A percentile compares a stretch with the other conserved stretches of the same genome.
Conservation (phyloP, 2,888 invertebrate species). For the Acrocera orbiculus region DNA sequence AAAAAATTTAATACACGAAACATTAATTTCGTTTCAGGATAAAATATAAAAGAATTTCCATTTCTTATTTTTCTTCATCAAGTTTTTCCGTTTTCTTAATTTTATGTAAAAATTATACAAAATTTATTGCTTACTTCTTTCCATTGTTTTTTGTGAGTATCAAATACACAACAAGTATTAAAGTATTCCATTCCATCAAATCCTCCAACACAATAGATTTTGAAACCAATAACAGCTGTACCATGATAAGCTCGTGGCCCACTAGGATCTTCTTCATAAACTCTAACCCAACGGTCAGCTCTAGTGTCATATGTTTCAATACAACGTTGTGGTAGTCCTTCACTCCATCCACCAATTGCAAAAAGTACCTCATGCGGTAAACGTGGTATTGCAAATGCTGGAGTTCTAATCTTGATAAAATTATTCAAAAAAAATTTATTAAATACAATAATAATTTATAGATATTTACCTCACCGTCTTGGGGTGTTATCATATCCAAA, state of each 20-base stretch:
- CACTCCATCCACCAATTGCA: conserved; percentile 64
- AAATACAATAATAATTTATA: not conserved
- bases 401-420: conserved; percentile 40
- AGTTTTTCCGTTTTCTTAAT: too few relatives aligned
- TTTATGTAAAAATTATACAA: conserved; percentile 2
- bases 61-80: too few relatives aligned
- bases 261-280: conserved; percentile 52
- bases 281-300: conserved; percentile 69
- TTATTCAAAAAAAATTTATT: not conserved
- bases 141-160: conserved; percentile 71
- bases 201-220: conserved; percentile 81
- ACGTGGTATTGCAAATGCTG: conserved; percentile 64
- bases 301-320: conserved; percentile 81
- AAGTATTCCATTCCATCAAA: conserved; percentile 72
- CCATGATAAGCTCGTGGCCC: conserved; percentile 87
- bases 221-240: conserved; percentile 68
- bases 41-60: not conserved
- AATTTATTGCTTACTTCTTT: conserved; percentile 38
- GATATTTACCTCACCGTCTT: conserved; percentile 52
- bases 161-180: conserved; percentile 72
- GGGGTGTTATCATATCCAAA: conserved; percentile 65
- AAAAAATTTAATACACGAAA: not conserved
- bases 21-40: not conserved
- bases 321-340: conserved; percentile 37
- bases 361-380: conserved; percentile 81